These are phyloP conservation scores for Conchocele bisecta DNA, from an alignment of 2,888 invertebrate species.

Conservation along the genomic window DNA sequence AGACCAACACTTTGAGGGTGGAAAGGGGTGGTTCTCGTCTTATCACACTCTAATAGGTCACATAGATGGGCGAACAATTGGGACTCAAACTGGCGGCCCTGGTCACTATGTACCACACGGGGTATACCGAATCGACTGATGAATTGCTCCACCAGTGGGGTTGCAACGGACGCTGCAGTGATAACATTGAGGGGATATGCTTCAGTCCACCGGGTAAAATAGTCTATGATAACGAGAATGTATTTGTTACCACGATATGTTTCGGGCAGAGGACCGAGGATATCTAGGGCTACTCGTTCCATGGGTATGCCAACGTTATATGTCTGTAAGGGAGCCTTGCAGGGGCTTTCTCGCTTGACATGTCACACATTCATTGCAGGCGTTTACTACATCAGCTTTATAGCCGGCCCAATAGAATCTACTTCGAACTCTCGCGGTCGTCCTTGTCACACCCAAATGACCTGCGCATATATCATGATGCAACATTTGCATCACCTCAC, in stretches of 20 bases:
- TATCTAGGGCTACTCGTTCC: slow-evolving; percentile 36
- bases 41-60: slow-evolving; percentile 28
- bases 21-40: slow-evolving; percentile 49
- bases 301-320: slow-evolving; percentile 28
- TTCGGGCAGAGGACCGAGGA: slow-evolving; percentile 36
- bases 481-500: background rate
- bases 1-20: slow-evolving; percentile 48
- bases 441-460: slow-evolving; percentile 29
- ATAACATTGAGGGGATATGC: slow-evolving; percentile 15
- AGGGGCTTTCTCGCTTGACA: slow-evolving; percentile 13
- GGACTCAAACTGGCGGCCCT: slow-evolving; percentile 37
- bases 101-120: slow-evolving; percentile 38
- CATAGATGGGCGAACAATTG: slow-evolving; percentile 28
- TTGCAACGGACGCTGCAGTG: slow-evolving; percentile 27
- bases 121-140: slow-evolving; percentile 41
- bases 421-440: background rate
- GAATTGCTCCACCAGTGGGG: slow-evolving; percentile 25
- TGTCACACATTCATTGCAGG: slow-evolving; percentile 4
- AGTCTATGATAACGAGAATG: slow-evolving; percentile 20
- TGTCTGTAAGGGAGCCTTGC: slow-evolving; percentile 11
- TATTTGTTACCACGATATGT: slow-evolving; percentile 19
- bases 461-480: slow-evolving; percentile 8
- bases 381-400: slow-evolving; percentile 5
- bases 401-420: slow-evolving; percentile 29
- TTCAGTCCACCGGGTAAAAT: slow-evolving; percentile 29